Conservation (phyloP, 2,888 invertebrate genomes). For the Cylindroiulus punctatus region DNA sequence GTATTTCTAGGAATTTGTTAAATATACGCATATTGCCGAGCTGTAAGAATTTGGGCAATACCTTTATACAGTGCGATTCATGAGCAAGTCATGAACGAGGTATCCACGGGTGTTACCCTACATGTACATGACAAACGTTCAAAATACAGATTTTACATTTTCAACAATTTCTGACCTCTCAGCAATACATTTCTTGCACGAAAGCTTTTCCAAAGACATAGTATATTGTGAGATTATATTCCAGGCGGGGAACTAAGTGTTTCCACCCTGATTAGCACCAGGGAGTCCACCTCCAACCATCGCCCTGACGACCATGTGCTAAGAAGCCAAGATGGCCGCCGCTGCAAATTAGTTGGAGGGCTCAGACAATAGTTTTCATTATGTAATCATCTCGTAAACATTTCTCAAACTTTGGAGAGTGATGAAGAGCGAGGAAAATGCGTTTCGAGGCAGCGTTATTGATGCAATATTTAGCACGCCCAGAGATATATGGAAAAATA, state of each 20-base stretch:
- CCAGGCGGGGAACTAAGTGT: neutral
- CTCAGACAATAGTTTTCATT: constrained; percentile 11
- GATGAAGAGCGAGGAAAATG: constrained; percentile 24
- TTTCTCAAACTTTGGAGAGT: neutral
- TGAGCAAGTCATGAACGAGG: too few species aligned
- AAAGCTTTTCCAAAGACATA: neutral
- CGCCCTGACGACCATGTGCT: neutral
- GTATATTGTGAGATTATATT: neutral
- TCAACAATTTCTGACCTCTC: too few species aligned
- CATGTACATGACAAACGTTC: too few species aligned
- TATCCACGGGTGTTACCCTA: too few species aligned
- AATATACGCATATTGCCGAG: too few species aligned
- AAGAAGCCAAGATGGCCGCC: neutral
- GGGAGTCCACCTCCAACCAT: neutral
- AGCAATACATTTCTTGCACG: neutral
- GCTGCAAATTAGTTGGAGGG: neutral
- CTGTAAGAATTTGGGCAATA: too few species aligned
- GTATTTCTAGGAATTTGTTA: too few species aligned
- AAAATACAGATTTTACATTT: too few species aligned
- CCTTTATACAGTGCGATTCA: too few species aligned
- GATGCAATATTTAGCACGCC: constrained; percentile 42
- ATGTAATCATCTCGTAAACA: constrained; percentile 34
- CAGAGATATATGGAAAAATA: constrained; percentile 37
- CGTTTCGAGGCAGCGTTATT: constrained; percentile 33
- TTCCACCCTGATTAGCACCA: neutral